phyloP scores from a whole-genome alignment of 2,888 invertebrate genomes.

The Monopis laevigella region DNA sequence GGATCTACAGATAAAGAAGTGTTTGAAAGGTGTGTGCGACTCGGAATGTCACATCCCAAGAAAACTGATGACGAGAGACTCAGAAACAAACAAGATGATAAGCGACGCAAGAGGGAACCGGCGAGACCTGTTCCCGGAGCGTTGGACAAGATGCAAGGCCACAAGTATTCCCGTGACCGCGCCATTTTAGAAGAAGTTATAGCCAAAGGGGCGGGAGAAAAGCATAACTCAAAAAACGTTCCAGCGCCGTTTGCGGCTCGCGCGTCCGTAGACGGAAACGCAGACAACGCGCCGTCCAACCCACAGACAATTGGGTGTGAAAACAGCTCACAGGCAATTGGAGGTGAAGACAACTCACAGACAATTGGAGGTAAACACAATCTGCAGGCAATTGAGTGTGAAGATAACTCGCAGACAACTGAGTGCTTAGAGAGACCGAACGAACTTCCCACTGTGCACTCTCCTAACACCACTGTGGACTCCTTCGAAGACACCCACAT shows the following conservation, averaged over 20 bases:
- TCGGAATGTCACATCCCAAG: conserved; percentile 69
- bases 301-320: conserved; percentile 60
- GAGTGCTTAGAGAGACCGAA: conserved; percentile 40
- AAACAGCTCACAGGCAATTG: conserved; percentile 10
- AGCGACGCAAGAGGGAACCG: conserved; percentile 20
- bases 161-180: conserved; percentile 34
- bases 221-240: conserved; percentile 73
- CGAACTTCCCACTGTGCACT: conserved; percentile 26
- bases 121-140: conserved; percentile 23
- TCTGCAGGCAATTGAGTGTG: not conserved
- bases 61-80: conserved; percentile 23
- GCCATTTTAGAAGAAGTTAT: conserved; percentile 72
- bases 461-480: conserved; percentile 27
- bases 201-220: conserved; percentile 57
- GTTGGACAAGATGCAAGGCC: conserved; percentile 34
- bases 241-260: conserved; percentile 76
- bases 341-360: not conserved
- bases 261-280: conserved; percentile 60
- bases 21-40: conserved; percentile 80
- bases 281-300: conserved; percentile 25
- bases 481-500: conserved; percentile 20
- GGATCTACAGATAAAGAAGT: conserved; percentile 72
- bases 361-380: conserved; percentile 52
- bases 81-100: conserved; percentile 35
- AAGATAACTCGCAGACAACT: conserved; percentile 17